Evolutionary conservation across 2,797 vertebrate genomes (phyloP), one percentile per base, ranked within the genome.

Genomic region (Sebastes melanostomus): DNA sequence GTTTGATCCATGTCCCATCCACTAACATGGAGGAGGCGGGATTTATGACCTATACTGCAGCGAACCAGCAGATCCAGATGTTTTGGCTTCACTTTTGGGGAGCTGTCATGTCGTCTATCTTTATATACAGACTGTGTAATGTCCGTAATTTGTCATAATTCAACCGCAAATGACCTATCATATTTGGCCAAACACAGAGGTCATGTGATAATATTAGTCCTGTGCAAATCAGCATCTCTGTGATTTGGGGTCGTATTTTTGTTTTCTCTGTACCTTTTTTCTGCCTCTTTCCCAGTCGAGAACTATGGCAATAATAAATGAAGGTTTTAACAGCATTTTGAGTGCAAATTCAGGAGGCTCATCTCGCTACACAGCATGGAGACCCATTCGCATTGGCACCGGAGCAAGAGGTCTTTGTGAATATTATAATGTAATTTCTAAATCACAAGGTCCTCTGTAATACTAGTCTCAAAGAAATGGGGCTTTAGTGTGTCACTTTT

Each of bases 401-500:
- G 13, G 25, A 58, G 25, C 25, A 29, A 27, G 25, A 59, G 56
- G 56, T 29, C 14, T 16, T 59, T 29, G 56, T 59, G 56, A 27
- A 25, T 27, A 16, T 58, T 58, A 27, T 27, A 46, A 22, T 54
- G 50, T 54, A 5, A 54, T 54, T 54, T 54, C 50, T 54, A 54
- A 54, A 54, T n/a, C 50, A 46, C 42, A 46, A 46, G 42, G 16
- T 46, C 42, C 42, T 14, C 42, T 46, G 42, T 46, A 46, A 46
- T 58, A 58, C 55, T 58, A 8, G 6, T 6, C 24, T 42, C 12
- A 1, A 13, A 14, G 16, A 8, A 59, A 59, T 9, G 6, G 24
- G 24, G 25, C 25, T 59, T 59, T 18, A 59, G 34, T 60, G 62
- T 65, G 62, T 81, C 84, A 24, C 78, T 72, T 71, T 76, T 75